Percentiles rank a stretch among this genome's conserved stretches.
phyloP scores from a whole-genome alignment of 2,797 vertebrate species.

The Lepus townsendii region DNA sequence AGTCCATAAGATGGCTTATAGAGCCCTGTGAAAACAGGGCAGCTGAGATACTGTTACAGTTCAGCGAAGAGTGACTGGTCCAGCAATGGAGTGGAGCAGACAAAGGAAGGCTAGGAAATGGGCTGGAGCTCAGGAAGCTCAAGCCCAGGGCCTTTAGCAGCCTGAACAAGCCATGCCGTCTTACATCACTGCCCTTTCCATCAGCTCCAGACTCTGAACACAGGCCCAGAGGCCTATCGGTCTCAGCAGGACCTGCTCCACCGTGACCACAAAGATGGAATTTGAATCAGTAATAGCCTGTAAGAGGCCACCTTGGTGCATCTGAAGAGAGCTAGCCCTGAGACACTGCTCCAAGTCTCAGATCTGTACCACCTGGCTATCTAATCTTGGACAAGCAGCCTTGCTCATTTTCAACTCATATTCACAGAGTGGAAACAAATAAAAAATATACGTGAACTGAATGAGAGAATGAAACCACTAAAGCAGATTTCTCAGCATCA shows the following conservation, averaged over 20 bases:
- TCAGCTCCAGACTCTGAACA: not conserved
- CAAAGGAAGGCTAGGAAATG: not conserved
- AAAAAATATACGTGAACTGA: not conserved
- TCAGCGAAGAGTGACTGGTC: slow-evolving; percentile 29
- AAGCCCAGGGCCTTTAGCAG: not conserved
- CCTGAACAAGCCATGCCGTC: not conserved
- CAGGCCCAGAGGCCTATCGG: not conserved
- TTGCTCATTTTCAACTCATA: not conserved
- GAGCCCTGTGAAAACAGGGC: slow-evolving; percentile 28
- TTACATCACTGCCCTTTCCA: slow-evolving; percentile 21
- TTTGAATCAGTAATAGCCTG: not conserved
- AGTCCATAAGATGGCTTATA: slow-evolving; percentile 34
- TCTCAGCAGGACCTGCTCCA: not conserved
- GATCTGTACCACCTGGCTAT: not conserved
- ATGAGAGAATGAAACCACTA: not conserved
- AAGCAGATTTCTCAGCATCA: not conserved
- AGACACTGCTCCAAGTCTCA: not conserved
- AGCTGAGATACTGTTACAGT: not conserved
- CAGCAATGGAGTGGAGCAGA: not conserved
- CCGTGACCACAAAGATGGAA: not conserved
- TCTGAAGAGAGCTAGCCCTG: not conserved
- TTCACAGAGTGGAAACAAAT: not conserved
- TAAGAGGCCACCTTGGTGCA: not conserved
- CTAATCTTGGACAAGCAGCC: not conserved
- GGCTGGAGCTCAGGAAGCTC: not conserved